Conservation (phyloP, 2,113 vertebrate species). For the Lophura nycthemera region DNA sequence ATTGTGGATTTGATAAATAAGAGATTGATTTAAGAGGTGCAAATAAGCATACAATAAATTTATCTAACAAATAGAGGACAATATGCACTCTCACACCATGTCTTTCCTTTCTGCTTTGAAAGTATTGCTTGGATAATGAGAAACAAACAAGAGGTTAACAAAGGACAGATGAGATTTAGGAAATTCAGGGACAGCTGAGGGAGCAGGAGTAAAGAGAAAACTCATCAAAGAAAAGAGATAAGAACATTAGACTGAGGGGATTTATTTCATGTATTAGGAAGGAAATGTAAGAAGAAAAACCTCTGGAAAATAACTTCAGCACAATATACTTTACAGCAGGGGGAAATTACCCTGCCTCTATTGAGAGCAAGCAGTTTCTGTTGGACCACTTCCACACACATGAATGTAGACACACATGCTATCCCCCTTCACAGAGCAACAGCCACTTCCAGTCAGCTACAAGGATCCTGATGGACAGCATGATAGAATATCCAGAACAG, state of each 20-base stretch:
- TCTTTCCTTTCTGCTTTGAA: neutral
- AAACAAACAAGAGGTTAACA: slow-evolving; percentile 39
- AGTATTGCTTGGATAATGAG: neutral
- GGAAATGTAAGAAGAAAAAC: slow-evolving; percentile 49
- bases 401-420: rapidly evolving
- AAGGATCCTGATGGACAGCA: neutral
- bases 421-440: neutral
- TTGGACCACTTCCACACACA: neutral
- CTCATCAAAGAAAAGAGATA: slow-evolving; percentile 58
- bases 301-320: neutral
- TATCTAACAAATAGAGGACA: neutral
- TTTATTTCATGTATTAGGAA: slow-evolving; percentile 61
- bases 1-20: slow-evolving; percentile 22
- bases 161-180: slow-evolving; percentile 64
- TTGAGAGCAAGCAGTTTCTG: neutral
- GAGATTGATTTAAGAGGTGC: slow-evolving; percentile 39
- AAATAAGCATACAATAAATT: slow-evolving; percentile 25
- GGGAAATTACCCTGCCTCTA: neutral
- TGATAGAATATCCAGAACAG: neutral
- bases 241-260: slow-evolving; percentile 50
- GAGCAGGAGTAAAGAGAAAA: slow-evolving; percentile 40
- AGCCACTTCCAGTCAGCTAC: neutral
- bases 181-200: slow-evolving; percentile 65
- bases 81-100: neutral
- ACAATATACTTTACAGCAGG: neutral